Evolutionary conservation across 2,888 invertebrate species (phyloP).

Genomic region (Andrena hattorfiana): DNA sequence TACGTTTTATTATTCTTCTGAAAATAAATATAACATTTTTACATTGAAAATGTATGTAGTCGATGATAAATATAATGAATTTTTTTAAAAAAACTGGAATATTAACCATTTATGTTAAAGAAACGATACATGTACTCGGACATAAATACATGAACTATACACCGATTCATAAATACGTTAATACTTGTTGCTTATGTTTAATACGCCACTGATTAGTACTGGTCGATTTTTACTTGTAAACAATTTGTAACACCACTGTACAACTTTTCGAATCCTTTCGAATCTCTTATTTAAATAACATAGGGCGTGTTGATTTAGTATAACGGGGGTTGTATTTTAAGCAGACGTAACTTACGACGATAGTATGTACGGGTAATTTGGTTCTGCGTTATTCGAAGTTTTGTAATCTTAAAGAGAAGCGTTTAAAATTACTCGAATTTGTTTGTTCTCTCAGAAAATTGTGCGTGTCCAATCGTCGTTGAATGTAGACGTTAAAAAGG

Average conservation of each 20-base stretch:
- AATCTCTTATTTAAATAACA: slow-evolving; percentile 31
- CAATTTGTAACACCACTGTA: neutral
- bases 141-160: slow-evolving; percentile 35
- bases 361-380: neutral
- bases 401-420: neutral
- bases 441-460: slow-evolving; percentile 20
- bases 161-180: slow-evolving; percentile 25
- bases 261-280: slow-evolving; percentile 17
- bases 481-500: slow-evolving; percentile 27
- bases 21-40: slow-evolving; percentile 53
- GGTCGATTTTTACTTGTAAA: slow-evolving; percentile 15
- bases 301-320: neutral
- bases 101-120: slow-evolving; percentile 16
- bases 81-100: neutral
- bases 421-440: slow-evolving; percentile 6
- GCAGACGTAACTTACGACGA: neutral
- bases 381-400: neutral
- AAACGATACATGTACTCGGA: slow-evolving; percentile 15
- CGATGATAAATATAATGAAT: slow-evolving; percentile 3
- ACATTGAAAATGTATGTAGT: slow-evolving; percentile 29
- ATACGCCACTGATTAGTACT: slow-evolving; percentile 22
- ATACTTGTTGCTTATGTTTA: slow-evolving; percentile 23
- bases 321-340: neutral
- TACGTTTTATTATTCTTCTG: slow-evolving; percentile 48
- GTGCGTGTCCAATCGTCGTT: slow-evolving; percentile 43